A percentile compares a stretch with the other conserved stretches of the same genome.
Evolutionary conservation across 1,140 invertebrate species (phyloP).

Genomic region (Camponotus pennsylvanicus): DNA sequence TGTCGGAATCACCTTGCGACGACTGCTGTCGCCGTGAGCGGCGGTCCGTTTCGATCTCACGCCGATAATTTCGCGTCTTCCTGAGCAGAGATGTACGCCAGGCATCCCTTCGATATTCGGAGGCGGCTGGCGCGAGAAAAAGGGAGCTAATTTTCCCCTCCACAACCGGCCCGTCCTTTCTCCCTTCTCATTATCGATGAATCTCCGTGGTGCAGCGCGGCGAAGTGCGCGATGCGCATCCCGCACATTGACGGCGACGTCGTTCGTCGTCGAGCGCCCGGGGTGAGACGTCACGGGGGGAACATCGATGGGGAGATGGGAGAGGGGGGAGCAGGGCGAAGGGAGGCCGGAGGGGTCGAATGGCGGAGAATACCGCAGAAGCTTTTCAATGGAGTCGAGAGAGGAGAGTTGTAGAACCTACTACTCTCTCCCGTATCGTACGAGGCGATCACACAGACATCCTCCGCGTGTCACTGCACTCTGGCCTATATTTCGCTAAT

Average conservation of each 20-base stretch:
- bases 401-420: constrained; percentile 64
- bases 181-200: constrained; percentile 71
- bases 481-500: constrained; percentile 67
- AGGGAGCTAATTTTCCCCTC: constrained; percentile 47
- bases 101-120: not conserved
- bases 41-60: not conserved
- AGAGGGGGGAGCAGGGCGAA: not conserved
- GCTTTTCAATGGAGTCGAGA: constrained; percentile 68
- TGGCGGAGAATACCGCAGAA: constrained; percentile 58
- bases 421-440: constrained; percentile 35
- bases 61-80: not conserved
- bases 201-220: constrained; percentile 56
- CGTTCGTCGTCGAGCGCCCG: constrained; percentile 10
- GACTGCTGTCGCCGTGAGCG: constrained; percentile 50
- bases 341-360: constrained; percentile 12
- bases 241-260: constrained; percentile 2
- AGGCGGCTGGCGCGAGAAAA: constrained; percentile 7
- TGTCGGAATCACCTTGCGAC: constrained; percentile 32
- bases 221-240: constrained; percentile 53
- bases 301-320: not conserved
- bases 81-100: not conserved
- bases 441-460: constrained; percentile 23
- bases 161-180: not conserved
- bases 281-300: not conserved
- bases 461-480: constrained; percentile 44